Evolutionary conservation across 1,140 invertebrate species (phyloP).

Genomic region (Macrosteles quadrilineatus): DNA sequence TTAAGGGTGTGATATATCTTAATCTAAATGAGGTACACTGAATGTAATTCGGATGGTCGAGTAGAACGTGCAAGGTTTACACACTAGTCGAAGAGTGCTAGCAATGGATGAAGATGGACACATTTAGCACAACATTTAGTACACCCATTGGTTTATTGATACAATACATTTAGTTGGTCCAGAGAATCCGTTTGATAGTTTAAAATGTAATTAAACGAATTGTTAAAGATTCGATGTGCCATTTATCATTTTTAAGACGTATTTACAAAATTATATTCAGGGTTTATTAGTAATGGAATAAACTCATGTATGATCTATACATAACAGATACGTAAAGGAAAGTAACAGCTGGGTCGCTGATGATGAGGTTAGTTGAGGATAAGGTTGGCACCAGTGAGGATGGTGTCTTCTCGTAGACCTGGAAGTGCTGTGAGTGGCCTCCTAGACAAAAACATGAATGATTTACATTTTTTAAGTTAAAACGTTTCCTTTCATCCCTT

Average conservation of each 20-base stretch:
- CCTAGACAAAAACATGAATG: conserved; percentile 10
- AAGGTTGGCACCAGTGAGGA: conserved; percentile 32
- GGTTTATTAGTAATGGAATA: not conserved
- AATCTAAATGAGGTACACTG: not conserved
- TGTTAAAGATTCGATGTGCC: not conserved
- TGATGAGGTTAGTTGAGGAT: conserved; percentile 34
- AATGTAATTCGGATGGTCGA: not conserved
- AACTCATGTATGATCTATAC: not conserved
- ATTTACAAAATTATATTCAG: not conserved
- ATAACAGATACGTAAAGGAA: not conserved
- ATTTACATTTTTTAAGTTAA: not conserved
- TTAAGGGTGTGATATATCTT: too few relatives aligned
- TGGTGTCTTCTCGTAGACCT: conserved; percentile 32
- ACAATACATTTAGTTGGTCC: conserved; percentile 12
- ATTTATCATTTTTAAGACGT: not conserved
- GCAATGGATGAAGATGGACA: not conserved
- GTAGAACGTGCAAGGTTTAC: not conserved
- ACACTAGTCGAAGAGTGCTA: not conserved
- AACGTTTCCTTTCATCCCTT: too few relatives aligned
- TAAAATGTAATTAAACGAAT: not conserved
- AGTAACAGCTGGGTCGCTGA: not conserved
- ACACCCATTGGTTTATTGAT: not conserved
- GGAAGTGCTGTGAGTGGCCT: conserved; percentile 31
- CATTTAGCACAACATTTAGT: conserved; percentile 6
- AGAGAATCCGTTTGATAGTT: not conserved